A percentile compares a stretch with the other conserved stretches of the same genome.
Evolutionary conservation across 2,888 invertebrate species (phyloP).

Genomic region (Drosophila nigricruria): DNA sequence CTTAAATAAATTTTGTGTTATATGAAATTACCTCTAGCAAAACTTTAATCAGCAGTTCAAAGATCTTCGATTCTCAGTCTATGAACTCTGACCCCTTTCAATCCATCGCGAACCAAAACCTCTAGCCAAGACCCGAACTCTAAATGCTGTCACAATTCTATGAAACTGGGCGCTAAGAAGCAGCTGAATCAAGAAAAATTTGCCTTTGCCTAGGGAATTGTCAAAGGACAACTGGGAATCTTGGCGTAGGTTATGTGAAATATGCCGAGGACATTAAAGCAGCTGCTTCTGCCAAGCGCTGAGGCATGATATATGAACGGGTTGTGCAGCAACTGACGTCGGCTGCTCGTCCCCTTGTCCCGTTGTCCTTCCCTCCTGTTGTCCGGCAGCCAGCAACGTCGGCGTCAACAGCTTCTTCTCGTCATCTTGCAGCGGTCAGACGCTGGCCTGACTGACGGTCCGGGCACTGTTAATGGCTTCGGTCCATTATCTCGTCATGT

Average conservation of each 20-base stretch:
- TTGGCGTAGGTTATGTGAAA: slow-evolving; percentile 58
- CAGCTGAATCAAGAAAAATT: slow-evolving; percentile 55
- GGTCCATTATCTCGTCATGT: slow-evolving; percentile 85
- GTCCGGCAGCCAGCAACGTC: slow-evolving; percentile 10
- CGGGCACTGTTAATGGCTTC: slow-evolving; percentile 81
- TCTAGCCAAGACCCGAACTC: slow-evolving; percentile 10
- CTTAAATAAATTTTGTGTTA: background rate
- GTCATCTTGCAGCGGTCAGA: slow-evolving; percentile 64
- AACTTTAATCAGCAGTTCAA: no score
- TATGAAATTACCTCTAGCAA: background rate
- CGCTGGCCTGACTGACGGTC: slow-evolving; percentile 56
- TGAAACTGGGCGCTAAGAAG: slow-evolving; percentile 17
- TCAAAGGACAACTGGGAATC: slow-evolving; percentile 10
- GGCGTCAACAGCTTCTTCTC: slow-evolving; percentile 44
- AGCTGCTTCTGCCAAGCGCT: slow-evolving; percentile 20
- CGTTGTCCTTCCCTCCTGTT: background rate
- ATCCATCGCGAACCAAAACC: background rate
- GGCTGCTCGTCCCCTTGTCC: slow-evolving; percentile 17
- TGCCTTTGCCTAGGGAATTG: slow-evolving; percentile 52
- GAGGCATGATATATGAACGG: slow-evolving; percentile 42
- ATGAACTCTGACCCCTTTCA: slow-evolving; percentile 20
- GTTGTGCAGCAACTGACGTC: slow-evolving; percentile 17
- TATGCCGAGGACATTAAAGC: slow-evolving; percentile 56
- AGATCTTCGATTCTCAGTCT: slow-evolving; percentile 11
- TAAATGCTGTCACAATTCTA: slow-evolving; percentile 50